Evolutionary conservation across 2,113 vertebrate species (phyloP).

Genomic region (Zingel zingel): DNA sequence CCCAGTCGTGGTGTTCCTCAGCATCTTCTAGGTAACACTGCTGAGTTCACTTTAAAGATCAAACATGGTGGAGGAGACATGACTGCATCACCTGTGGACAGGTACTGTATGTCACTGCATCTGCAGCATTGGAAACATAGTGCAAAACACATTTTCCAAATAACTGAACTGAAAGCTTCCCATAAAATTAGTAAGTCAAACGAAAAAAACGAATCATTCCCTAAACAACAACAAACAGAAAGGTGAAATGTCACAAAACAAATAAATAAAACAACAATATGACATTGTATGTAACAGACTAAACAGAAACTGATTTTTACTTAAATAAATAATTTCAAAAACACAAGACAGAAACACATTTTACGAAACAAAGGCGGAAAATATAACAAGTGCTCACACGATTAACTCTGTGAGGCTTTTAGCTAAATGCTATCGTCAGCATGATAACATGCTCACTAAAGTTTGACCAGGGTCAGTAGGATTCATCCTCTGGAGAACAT

Average conservation of each 20-base stretch:
- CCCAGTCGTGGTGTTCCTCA: constrained; percentile 21
- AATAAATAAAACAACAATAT: background rate
- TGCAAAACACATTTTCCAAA: background rate
- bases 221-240: background rate
- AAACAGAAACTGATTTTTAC: background rate
- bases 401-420: background rate
- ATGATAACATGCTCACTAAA: background rate
- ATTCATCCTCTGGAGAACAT: background rate
- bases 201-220: background rate
- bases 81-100: background rate
- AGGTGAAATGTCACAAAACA: background rate
- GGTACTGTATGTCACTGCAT: background rate
- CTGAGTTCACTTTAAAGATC: constrained; percentile 22
- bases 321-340: background rate
- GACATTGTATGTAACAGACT: background rate
- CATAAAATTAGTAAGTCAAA: background rate
- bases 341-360: background rate
- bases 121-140: background rate
- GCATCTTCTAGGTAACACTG: constrained; percentile 34
- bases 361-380: background rate
- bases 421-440: background rate
- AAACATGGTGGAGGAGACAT: constrained; percentile 5
- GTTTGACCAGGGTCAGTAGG: background rate
- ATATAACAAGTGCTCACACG: background rate
- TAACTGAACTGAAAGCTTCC: background rate